Conservation (phyloP, 1,140 invertebrate genomes). For the Lepidurus apus region DNA sequence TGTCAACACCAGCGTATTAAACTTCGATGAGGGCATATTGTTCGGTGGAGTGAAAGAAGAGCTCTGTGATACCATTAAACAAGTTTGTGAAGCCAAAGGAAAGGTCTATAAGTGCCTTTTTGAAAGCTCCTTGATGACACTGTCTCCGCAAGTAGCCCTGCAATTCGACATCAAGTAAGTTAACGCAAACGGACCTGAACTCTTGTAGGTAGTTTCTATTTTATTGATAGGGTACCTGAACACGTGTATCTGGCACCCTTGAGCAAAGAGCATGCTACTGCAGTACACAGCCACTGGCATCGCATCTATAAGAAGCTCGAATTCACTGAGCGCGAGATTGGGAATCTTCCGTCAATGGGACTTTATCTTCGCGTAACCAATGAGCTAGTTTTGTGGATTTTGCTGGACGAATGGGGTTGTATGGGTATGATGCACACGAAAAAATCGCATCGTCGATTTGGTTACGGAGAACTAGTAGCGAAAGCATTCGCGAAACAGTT, state of each 20-base stretch:
- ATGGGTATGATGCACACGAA: not conserved
- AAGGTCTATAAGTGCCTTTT: not conserved
- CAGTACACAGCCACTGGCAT: not conserved
- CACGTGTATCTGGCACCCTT: not conserved
- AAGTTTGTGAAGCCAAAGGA: not conserved
- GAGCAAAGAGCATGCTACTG: not conserved
- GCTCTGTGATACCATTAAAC: not conserved
- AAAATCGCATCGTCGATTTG: not conserved
- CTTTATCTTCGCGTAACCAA: not conserved
- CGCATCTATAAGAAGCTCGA: not conserved
- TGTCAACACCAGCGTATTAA: not conserved
- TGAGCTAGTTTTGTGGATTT: not conserved
- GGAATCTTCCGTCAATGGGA: not conserved
- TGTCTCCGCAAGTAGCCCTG: not conserved
- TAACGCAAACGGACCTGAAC: not conserved
- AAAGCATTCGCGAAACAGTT: not conserved
- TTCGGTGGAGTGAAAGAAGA: not conserved
- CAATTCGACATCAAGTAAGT: not conserved
- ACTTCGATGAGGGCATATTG: not conserved
- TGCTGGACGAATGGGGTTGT: not conserved
- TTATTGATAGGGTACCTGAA: not conserved
- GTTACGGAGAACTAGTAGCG: not conserved
- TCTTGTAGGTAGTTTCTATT: not conserved
- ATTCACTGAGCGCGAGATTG: not conserved
- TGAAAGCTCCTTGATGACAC: not conserved